Evolutionary conservation across 2,888 invertebrate species (phyloP).

Genomic region (Spodoptera exigua): DNA sequence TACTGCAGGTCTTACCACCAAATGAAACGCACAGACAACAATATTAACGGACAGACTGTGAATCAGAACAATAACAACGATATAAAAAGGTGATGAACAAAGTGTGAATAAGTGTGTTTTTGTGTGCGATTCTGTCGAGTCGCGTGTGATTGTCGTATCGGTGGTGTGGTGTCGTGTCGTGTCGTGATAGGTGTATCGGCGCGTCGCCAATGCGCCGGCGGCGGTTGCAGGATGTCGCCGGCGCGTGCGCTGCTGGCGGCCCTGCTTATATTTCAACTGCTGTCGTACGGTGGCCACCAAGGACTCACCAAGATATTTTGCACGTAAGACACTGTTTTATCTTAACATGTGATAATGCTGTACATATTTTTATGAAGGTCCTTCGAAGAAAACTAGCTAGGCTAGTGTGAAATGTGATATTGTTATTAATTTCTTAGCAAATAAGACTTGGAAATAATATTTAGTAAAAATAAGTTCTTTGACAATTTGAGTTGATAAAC

Average conservation of each 20-base stretch:
- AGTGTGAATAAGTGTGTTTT: conserved; percentile 7
- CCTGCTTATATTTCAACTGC: conserved; percentile 85
- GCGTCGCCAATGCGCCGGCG: conserved; percentile 86
- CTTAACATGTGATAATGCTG: too few species aligned
- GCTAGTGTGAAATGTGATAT: too few species aligned
- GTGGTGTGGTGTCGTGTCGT: conserved; percentile 61
- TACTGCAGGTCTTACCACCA: conserved; percentile 35
- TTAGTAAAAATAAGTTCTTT: too few species aligned
- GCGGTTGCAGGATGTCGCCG: conserved; percentile 85
- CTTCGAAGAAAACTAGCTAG: too few species aligned
- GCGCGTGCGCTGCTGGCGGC: conserved; percentile 87
- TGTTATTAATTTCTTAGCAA: too few species aligned
- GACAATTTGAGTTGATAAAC: too few species aligned
- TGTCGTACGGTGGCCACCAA: conserved; percentile 88
- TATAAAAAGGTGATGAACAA: conserved; percentile 34
- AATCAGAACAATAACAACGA: conserved; percentile 25
- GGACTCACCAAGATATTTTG: conserved; percentile 88
- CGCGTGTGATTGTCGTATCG: conserved; percentile 38
- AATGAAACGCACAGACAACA: conserved; percentile 30
- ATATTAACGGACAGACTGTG: conserved; percentile 19
- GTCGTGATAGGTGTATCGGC: conserved; percentile 79
- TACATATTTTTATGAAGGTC: too few species aligned
- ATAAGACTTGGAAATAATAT: too few species aligned
- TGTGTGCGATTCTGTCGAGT: conserved; percentile 28
- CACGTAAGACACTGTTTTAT: conserved; percentile 75